These are phyloP conservation scores for Formica selysi DNA, from an alignment of 1,140 invertebrate species.

Conservation along the genomic window DNA sequence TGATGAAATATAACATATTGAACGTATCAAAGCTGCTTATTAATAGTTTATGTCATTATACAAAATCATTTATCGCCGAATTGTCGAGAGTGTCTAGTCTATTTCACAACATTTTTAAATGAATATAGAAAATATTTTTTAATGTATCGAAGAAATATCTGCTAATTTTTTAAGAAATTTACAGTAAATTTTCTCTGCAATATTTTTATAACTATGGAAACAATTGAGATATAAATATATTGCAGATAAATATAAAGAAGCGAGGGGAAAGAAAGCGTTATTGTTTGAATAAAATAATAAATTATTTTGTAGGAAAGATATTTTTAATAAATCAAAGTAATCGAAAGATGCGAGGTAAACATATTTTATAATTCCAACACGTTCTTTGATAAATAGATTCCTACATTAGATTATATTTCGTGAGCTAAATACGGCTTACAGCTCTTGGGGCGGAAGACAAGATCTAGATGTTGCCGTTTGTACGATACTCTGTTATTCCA, in stretches of 20 bases:
- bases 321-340: not conserved
- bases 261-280: not conserved
- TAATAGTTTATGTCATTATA: not conserved
- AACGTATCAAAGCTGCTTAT: not conserved
- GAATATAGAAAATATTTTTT: not conserved
- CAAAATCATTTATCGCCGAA: not conserved
- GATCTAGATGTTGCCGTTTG: conserved; percentile 46
- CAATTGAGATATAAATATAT: not conserved
- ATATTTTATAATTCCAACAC: conserved; percentile 25
- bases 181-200: not conserved
- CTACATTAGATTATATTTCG: conserved; percentile 8
- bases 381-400: conserved; percentile 49
- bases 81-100: not conserved
- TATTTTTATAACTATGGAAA: not conserved
- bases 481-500: conserved; percentile 43
- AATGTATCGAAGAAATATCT: not conserved
- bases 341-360: not conserved
- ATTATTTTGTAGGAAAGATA: not conserved
- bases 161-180: not conserved
- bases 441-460: conserved; percentile 1
- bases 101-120: not conserved
- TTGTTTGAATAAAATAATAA: not conserved
- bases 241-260: not conserved
- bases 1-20: conserved; percentile 48
- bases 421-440: conserved; percentile 42